Base-by-base conservation (phyloP, 92 coral and sea anemone genomes). In the Blastomussa wellsi region DNA sequence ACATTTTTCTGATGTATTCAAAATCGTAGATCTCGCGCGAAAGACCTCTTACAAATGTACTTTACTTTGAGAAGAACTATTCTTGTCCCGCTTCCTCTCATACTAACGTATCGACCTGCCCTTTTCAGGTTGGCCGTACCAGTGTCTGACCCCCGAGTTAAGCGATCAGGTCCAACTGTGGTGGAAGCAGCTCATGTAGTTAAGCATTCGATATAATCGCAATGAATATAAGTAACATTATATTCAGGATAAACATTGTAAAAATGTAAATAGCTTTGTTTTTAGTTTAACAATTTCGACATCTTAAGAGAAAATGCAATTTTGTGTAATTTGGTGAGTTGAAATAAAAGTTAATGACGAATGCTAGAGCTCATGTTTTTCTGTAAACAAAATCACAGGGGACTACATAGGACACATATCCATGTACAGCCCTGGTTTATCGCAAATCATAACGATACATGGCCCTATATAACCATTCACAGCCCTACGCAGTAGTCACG, bases 181-280 rank as follows among this genome's bases (percentile, higher is more conserved):
- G 98, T 97, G 19, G 99, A 97, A 81, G 99, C 99, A 12, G 98
- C 99, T 20, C 99, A 97, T 77, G 90, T 97, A 12, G 93, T 97
- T 22, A 94, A 97, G 88, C 95, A 97, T 72, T 84, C 99, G 82
- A 97, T 97, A 29, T 97, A 79, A 89, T 7, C 22, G 39, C 39
- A 11, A 44, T 9, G 26, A 48, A 75, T 16, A 48, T 17, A 5
- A 35, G 5, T 16, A 17, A 29, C 2, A 68, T 66, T 28, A 16
- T 36, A 32, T 68, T 68, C 68, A 65, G 33, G 0, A 80, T 22
- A 51, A 20, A 39, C 55, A n/a, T 57, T 82, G 86, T 82, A 82
- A 53, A 82, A 69, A 71, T 71, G 86, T 71, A 82, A 67, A 80
- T 29, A 80, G 48, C 47, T 35, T 68, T 80, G n/a, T 12, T 66